phyloP scores from a whole-genome alignment of 2,113 vertebrate species.

The Etheostoma cragini region DNA sequence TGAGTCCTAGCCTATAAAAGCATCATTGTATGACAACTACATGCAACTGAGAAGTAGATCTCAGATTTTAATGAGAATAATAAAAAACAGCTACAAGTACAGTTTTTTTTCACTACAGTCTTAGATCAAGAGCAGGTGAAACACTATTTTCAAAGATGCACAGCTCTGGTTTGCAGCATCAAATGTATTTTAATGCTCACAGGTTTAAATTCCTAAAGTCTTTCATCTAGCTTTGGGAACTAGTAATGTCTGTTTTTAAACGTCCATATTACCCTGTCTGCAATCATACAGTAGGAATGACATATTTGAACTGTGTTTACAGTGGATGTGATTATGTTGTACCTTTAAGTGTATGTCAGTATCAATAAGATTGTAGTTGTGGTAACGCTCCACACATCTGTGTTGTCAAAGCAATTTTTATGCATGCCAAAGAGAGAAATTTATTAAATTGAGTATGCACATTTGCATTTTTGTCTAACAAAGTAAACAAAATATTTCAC shows the following conservation, averaged over 20 bases:
- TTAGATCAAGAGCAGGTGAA: conserved; percentile 9
- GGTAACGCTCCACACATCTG: conserved; percentile 56
- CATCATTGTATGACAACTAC: conserved; percentile 40
- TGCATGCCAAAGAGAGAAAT: conserved; percentile 86
- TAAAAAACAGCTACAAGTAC: conserved; percentile 21
- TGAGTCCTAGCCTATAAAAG: conserved; percentile 28
- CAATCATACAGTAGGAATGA: conserved; percentile 30
- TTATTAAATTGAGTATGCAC: conserved; percentile 70
- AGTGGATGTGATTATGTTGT: conserved; percentile 52
- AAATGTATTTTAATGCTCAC: neutral
- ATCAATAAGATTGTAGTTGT: conserved; percentile 66
- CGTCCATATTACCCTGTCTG: conserved; percentile 18
- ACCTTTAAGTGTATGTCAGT: conserved; percentile 57
- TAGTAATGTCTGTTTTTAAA: conserved; percentile 25
- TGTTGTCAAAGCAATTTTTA: conserved; percentile 69
- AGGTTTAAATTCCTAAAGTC: conserved; percentile 5
- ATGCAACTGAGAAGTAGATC: conserved; percentile 36
- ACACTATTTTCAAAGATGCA: conserved; percentile 15
- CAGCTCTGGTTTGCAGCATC: conserved; percentile 26
- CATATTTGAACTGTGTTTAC: conserved; percentile 50
- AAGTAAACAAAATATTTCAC: conserved; percentile 65
- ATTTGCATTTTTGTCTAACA: conserved; percentile 75
- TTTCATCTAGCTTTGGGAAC: neutral
- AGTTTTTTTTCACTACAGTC: conserved; percentile 18
- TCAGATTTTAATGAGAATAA: conserved; percentile 5